phyloP scores from a whole-genome alignment of 1,140 invertebrate genomes.

The Aphidius ervi region DNA sequence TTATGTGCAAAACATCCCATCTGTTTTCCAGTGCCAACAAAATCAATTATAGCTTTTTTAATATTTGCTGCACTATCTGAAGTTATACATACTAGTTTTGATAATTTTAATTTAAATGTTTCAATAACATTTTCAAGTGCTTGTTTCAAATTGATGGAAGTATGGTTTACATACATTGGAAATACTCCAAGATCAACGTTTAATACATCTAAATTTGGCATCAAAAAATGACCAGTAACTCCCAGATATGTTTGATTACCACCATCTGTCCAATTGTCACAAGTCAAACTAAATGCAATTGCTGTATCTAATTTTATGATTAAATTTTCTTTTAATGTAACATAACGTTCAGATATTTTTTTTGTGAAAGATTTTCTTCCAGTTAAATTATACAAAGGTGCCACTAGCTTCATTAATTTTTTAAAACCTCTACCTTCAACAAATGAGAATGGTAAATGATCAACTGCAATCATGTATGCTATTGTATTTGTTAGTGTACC shows the following conservation, averaged over 20 bases:
- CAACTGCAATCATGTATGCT: too few species aligned
- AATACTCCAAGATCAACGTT: constrained; percentile 14
- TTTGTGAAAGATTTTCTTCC: constrained; percentile 9
- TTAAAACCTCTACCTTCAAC: too few species aligned
- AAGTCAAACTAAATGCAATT: constrained; percentile 20
- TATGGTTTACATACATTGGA: constrained; percentile 21
- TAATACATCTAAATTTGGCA: constrained; percentile 13
- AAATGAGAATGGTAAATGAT: too few species aligned
- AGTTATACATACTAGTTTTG: too few species aligned
- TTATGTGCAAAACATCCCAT: constrained; percentile 2
- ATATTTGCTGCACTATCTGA: constrained; percentile 1
- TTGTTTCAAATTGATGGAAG: constrained; percentile 3
- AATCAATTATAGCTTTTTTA: not conserved
- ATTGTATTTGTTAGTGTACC: too few species aligned
- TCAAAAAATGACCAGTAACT: constrained; percentile 25
- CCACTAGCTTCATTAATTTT: too few species aligned
- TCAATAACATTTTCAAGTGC: constrained; percentile 3
- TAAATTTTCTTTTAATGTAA: constrained; percentile 3
- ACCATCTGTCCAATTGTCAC: constrained; percentile 27
- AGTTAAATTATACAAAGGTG: too few species aligned
- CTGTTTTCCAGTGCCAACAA: not conserved
- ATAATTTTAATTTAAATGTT: constrained; percentile 10
- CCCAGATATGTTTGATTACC: constrained; percentile 25
- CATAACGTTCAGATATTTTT: constrained; percentile 7
- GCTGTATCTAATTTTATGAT: not conserved